A percentile compares a stretch with the other conserved stretches of the same genome.
Evolutionary conservation across 2,113 vertebrate genomes (phyloP).

Genomic region (Rhinolophus sinicus): DNA sequence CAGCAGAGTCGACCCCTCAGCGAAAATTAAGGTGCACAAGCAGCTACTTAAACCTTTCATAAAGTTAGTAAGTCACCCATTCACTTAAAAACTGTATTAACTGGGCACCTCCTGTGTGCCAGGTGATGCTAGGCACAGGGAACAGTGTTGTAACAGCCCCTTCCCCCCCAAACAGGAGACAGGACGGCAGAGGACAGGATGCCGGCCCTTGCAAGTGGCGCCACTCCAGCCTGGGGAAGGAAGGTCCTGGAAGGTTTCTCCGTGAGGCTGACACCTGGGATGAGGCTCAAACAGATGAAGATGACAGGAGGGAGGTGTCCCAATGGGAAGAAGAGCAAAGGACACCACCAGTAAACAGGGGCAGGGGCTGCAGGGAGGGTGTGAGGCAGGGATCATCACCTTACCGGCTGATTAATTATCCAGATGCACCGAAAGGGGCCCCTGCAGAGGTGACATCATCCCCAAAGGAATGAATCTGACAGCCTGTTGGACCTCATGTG

Average conservation of each 20-base stretch:
- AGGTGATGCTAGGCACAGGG: neutral
- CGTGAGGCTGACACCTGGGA: neutral
- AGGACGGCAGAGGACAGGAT: no score
- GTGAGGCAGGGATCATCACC: fast-evolving
- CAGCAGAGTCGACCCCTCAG: neutral
- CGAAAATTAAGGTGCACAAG: neutral
- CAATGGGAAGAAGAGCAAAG: neutral
- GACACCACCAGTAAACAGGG: neutral
- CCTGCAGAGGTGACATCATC: neutral
- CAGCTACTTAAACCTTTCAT: neutral
- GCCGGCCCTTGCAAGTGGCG: neutral
- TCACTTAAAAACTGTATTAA: neutral
- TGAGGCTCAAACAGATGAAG: neutral
- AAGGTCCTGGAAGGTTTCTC: neutral
- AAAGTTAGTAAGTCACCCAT: neutral
- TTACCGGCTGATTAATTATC: fast-evolving
- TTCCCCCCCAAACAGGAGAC: neutral
- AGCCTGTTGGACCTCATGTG: neutral
- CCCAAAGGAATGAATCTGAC: neutral
- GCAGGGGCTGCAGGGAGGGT: no score
- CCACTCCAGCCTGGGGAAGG: neutral
- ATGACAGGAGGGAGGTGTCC: neutral
- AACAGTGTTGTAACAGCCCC: no score
- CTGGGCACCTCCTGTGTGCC: neutral
- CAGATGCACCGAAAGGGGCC: neutral